Percentiles rank a stretch among this genome's conserved stretches.
phyloP scores from a whole-genome alignment of 1,140 invertebrate species.

The Atta colombica region DNA sequence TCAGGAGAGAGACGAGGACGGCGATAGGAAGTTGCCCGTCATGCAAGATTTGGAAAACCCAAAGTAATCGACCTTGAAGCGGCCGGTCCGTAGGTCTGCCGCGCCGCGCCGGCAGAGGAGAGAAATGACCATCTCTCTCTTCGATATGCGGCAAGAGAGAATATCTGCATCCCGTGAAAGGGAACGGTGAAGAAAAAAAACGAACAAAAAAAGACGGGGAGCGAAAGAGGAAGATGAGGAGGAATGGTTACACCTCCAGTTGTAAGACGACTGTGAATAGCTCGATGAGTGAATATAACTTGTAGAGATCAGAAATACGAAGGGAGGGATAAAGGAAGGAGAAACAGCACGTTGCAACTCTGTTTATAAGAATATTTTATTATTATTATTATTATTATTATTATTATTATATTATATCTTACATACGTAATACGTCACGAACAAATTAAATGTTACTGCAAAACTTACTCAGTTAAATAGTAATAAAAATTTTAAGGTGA shows the following conservation, averaged over 20 bases:
- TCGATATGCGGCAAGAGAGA: conserved; percentile 13
- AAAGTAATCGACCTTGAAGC: conserved; percentile 80
- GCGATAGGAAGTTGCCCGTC: conserved; percentile 80
- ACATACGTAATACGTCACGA: background rate
- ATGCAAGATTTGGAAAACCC: conserved; percentile 82
- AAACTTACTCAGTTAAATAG: background rate
- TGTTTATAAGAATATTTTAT: background rate
- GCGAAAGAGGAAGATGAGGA: conserved; percentile 22
- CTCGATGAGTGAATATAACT: conserved; percentile 49
- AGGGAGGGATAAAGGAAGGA: background rate
- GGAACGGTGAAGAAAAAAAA: conserved; percentile 24
- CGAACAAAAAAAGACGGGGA: conserved; percentile 5
- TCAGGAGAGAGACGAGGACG: conserved; percentile 69
- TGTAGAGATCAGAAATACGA: conserved; percentile 14
- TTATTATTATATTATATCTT: background rate
- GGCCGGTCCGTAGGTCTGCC: conserved; percentile 61
- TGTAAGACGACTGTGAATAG: conserved; percentile 55
- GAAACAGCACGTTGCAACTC: background rate
- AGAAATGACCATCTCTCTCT: conserved; percentile 66
- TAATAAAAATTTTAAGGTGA: background rate
- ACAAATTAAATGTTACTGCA: background rate
- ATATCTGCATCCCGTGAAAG: conserved; percentile 47
- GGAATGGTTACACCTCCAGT: conserved; percentile 42
- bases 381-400: too few relatives aligned
- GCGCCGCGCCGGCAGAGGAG: conserved; percentile 40